A percentile compares a stretch with the other conserved stretches of the same genome.
phyloP scores from a whole-genome alignment of 64 coral and sea anemone species.

The Porites australiensis region DNA sequence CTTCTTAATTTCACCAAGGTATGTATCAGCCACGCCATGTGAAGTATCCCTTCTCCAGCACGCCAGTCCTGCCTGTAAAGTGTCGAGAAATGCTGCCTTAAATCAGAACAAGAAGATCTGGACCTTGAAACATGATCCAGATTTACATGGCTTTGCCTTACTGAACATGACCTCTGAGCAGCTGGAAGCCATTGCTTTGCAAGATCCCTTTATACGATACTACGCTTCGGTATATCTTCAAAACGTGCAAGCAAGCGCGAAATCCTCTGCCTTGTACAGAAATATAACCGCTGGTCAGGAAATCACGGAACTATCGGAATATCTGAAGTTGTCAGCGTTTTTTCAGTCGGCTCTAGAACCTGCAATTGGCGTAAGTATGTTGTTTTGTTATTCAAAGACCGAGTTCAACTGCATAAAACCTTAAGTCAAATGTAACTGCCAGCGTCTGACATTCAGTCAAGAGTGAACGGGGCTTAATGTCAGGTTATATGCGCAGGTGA shows the following conservation, averaged over 20 bases:
- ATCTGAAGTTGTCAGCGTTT: background rate
- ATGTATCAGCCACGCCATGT: background rate
- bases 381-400: too few species aligned
- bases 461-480: too few species aligned
- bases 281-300: conserved; percentile 15
- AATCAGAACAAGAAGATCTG: background rate
- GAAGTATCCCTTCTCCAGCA: conserved; percentile 30
- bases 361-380: conserved; percentile 9
- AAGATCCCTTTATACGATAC: conserved; percentile 9
- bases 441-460: too few species aligned
- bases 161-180: background rate
- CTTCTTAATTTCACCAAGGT: background rate
- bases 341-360: conserved; percentile 12
- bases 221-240: background rate
- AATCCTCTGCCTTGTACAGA: background rate
- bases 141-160: background rate
- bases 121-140: background rate
- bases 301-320: background rate
- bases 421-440: too few species aligned
- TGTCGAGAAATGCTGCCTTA: background rate
- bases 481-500: too few species aligned
- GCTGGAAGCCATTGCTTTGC: background rate
- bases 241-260: background rate
- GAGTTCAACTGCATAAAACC: too few species aligned
- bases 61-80: background rate